Evolutionary conservation across 2,888 invertebrate species (phyloP).

Genomic region (Poecilus cupreus): DNA sequence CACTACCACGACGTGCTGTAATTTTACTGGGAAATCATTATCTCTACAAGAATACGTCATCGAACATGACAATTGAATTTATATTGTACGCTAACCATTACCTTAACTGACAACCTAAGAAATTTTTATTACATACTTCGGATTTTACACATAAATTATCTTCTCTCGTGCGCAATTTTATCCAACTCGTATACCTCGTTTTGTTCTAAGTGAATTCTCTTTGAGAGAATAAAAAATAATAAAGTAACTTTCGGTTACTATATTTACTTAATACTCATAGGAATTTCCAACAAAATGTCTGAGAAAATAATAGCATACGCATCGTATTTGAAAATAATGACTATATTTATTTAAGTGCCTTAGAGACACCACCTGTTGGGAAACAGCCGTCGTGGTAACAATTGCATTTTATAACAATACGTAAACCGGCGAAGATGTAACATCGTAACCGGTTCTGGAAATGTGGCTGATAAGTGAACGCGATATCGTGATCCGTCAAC

Average conservation of each 20-base stretch:
- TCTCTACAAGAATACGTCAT: conserved; percentile 12
- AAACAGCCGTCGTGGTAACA: conserved; percentile 24
- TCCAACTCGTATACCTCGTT: not conserved
- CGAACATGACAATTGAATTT: conserved; percentile 33
- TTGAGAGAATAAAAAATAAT: too few relatives aligned
- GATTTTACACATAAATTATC: conserved; percentile 3
- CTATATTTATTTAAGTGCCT: not conserved
- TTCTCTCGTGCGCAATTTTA: not conserved
- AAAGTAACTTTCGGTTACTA: too few relatives aligned
- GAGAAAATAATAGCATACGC: too few relatives aligned
- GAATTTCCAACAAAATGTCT: too few relatives aligned
- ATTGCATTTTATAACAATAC: conserved; percentile 46
- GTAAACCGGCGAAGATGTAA: not conserved
- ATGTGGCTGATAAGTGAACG: conserved; percentile 25
- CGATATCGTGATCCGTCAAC: conserved; percentile 10
- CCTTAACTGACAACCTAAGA: not conserved
- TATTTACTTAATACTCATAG: too few relatives aligned
- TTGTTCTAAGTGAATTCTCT: too few relatives aligned
- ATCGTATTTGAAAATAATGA: too few relatives aligned
- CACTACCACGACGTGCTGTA: not conserved
- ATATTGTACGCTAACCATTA: conserved; percentile 6
- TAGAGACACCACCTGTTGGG: conserved; percentile 17
- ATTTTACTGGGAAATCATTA: not conserved
- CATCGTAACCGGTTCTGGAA: conserved; percentile 25
- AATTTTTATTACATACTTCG: conserved; percentile 18